These are phyloP conservation scores for Syngnathus floridae DNA, from an alignment of 2,113 vertebrate genomes.

Conservation along the genomic window DNA sequence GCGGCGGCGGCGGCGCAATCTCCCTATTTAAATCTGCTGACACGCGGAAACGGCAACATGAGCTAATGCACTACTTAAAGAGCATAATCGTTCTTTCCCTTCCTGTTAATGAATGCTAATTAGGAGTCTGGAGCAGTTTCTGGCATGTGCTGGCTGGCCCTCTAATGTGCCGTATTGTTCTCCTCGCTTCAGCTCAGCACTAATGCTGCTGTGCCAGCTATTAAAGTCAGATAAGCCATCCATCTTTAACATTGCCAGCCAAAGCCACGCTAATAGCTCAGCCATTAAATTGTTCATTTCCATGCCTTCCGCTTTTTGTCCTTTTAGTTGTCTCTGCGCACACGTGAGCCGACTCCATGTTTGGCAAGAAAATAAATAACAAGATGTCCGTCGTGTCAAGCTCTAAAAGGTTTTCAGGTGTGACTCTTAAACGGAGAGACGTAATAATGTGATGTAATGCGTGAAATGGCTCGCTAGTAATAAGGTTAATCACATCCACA, in stretches of 20 bases:
- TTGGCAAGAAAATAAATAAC: constrained; percentile 6
- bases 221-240: constrained; percentile 72
- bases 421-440: constrained; percentile 16
- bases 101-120: constrained; percentile 78
- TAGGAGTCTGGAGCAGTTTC: constrained; percentile 67
- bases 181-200: constrained; percentile 62
- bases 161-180: constrained; percentile 72
- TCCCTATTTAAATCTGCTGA: constrained; percentile 71
- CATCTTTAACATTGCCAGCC: constrained; percentile 67
- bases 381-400: constrained; percentile 13
- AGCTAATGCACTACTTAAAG: constrained; percentile 77
- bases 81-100: constrained; percentile 74
- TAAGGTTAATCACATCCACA: constrained; percentile 46
- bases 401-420: constrained; percentile 14
- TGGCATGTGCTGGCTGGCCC: constrained; percentile 66
- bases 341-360: constrained; percentile 17
- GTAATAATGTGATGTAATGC: constrained; percentile 45
- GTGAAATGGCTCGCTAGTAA: constrained; percentile 43
- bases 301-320: constrained; percentile 49
- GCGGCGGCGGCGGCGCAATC: constrained; percentile 25
- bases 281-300: constrained; percentile 65
- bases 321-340: constrained; percentile 27
- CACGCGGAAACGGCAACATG: constrained; percentile 66
- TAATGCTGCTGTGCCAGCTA: constrained; percentile 71
- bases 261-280: constrained; percentile 64